Evolutionary conservation across 2,888 invertebrate species (phyloP).

Genomic region (Lacanobia wlatinum): DNA sequence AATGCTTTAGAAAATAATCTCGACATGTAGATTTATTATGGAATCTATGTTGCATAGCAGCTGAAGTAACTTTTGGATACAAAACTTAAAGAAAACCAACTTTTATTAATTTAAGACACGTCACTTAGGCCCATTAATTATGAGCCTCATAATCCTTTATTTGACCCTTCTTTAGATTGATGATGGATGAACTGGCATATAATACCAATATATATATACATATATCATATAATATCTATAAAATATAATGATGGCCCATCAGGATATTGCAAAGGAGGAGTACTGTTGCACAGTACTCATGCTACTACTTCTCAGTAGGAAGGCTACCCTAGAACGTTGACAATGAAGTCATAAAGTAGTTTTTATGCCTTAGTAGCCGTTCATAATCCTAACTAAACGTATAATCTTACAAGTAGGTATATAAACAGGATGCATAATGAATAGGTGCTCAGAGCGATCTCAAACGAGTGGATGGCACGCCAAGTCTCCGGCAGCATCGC

Average conservation of each 20-base stretch:
- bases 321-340: constrained; percentile 30
- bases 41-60: constrained; percentile 49
- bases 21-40: constrained; percentile 85
- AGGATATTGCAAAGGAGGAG: not conserved
- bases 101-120: not conserved
- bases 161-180: not conserved
- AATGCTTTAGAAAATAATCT: constrained; percentile 83
- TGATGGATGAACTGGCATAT: not conserved
- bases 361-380: constrained; percentile 45
- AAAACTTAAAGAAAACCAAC: constrained; percentile 26
- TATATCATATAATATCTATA: too few relatives aligned
- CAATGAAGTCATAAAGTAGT: constrained; percentile 60
- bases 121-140: not conserved
- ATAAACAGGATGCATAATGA: constrained; percentile 37
- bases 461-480: constrained; percentile 48
- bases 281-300: not conserved
- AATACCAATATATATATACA: too few relatives aligned
- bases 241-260: too few relatives aligned
- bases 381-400: constrained; percentile 41
- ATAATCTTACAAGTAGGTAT: constrained; percentile 41
- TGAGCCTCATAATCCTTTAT: not conserved
- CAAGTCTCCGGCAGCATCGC: constrained; percentile 17
- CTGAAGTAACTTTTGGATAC: constrained; percentile 48
- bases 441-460: constrained; percentile 48
- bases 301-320: constrained; percentile 2